Percentiles rank a stretch among this genome's conserved stretches.
phyloP scores from a whole-genome alignment of 2,888 invertebrate species.

The Sialis lutaria region DNA sequence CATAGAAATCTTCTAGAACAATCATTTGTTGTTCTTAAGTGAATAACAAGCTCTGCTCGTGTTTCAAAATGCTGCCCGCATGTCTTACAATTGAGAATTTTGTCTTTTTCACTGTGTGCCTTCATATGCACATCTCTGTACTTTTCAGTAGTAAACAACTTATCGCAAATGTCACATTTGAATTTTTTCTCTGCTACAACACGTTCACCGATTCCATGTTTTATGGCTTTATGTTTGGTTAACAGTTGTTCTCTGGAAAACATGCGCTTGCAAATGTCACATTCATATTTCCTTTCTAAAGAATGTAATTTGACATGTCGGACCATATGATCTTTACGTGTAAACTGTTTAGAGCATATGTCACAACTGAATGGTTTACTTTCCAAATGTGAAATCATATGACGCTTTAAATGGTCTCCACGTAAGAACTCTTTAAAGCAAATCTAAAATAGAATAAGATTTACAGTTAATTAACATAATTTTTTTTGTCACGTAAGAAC shows the following conservation, averaged over 20 bases:
- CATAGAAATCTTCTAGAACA: conserved; percentile 34
- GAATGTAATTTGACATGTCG: conserved; percentile 21
- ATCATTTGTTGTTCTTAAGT: conserved; percentile 35
- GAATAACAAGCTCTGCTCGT: conserved; percentile 31
- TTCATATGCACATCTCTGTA: conserved; percentile 33
- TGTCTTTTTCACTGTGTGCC: conserved; percentile 21
- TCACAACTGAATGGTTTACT: conserved; percentile 24
- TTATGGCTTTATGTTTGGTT: conserved; percentile 27
- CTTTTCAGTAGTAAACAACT: conserved; percentile 32
- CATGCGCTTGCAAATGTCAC: conserved; percentile 29
- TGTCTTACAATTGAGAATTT: conserved; percentile 22
- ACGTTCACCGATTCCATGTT: conserved; percentile 18
- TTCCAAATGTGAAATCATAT: conserved; percentile 25
- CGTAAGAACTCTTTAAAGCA: conserved; percentile 29
- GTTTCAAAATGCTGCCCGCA: conserved; percentile 28
- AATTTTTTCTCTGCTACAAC: conserved; percentile 20
- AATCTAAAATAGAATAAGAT: conserved; percentile 10
- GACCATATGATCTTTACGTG: conserved; percentile 20
- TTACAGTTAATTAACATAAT: too few species aligned
- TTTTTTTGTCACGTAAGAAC: conserved; percentile 28
- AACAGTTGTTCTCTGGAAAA: conserved; percentile 31
- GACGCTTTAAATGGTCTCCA: conserved; percentile 28
- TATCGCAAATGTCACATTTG: conserved; percentile 23
- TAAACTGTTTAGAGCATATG: conserved; percentile 25
- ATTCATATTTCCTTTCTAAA: conserved; percentile 21